Base-by-base conservation (phyloP, 2,797 vertebrate genomes). In the Spondyliosoma cantharus region DNA sequence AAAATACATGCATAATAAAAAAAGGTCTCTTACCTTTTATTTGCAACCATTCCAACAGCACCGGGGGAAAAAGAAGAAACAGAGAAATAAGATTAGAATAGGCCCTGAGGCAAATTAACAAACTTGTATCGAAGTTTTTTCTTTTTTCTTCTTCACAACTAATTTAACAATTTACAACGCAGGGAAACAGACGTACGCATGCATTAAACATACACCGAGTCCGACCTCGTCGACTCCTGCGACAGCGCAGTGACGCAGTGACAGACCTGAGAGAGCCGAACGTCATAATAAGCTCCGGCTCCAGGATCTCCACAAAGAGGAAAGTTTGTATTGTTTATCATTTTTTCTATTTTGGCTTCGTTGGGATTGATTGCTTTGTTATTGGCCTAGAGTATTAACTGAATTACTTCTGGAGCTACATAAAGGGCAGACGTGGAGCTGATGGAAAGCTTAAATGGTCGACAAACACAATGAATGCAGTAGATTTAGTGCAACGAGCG, bases 11-110 rank as follows among this genome's bases (percentile, higher is more conserved):
- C 80, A 90, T 71, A 74, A 82, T 63, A 78, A 71, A 77, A 77
- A 61, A 61, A 29, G n/a, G 25, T 12, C 12, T 87, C 92, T 94
- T 93, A 94, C 93, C 93, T 94, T 94, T 90, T 82, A 86, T 90
- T 84, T 80, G 49, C 53, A 87, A 49, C 59, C 87, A 75, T 82
- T 87, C 60, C 63, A 89, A 32, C 68, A 82, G 84, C 84, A 90
- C 74, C 84, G 15, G 27, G 46, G 68, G 71, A 58, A 29, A 54
- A 61, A 37, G 37, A 64, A 52, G 27, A 68, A 8, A 29, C 14
- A 56, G 24, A 78, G 62, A 83, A 48, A 84, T 27, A 71, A 13
- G 49, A 86, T 90, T 70, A 90, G 74, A 90, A 81, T 60, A 56
- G 53, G n/a, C 48, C 56, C 24, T 15, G 45, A 19, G n/a, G 52